Percentiles rank a stretch among this genome's conserved stretches.
phyloP scores from a whole-genome alignment of 2,113 vertebrate genomes.

The Psilopogon haemacephalus region DNA sequence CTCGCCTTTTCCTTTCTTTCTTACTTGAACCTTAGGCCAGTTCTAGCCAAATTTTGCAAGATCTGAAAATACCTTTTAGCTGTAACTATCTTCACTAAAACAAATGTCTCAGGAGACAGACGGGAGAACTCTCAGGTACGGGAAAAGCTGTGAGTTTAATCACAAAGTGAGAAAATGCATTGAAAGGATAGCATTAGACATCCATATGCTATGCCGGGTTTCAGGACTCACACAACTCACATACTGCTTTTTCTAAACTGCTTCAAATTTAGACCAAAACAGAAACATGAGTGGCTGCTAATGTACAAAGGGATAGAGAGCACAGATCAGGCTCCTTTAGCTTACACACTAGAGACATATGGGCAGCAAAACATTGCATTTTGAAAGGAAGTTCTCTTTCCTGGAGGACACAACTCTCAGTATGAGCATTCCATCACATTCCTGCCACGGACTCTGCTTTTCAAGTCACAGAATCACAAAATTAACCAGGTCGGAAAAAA shows the following conservation, averaged over 20 bases:
- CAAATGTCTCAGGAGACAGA: background rate
- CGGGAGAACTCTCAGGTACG: background rate
- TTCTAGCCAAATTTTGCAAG: background rate
- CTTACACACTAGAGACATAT: background rate
- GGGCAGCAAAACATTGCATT: background rate
- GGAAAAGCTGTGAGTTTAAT: background rate
- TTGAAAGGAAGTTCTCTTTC: background rate
- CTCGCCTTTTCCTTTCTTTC: background rate
- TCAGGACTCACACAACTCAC: background rate
- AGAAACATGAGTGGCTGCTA: background rate
- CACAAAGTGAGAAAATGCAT: background rate
- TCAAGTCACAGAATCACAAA: background rate
- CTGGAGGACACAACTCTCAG: background rate
- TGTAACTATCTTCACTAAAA: background rate
- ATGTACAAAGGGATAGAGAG: background rate
- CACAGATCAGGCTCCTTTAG: background rate
- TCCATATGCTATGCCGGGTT: background rate
- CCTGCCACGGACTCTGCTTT: background rate
- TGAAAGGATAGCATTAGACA: background rate
- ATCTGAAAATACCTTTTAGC: background rate
- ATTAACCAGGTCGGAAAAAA: no score
- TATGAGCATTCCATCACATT: background rate
- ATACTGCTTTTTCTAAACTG: background rate
- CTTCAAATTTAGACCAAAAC: background rate
- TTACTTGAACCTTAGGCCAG: background rate